phyloP scores from a whole-genome alignment of 2,797 vertebrate species.

The Crax fasciolata region DNA sequence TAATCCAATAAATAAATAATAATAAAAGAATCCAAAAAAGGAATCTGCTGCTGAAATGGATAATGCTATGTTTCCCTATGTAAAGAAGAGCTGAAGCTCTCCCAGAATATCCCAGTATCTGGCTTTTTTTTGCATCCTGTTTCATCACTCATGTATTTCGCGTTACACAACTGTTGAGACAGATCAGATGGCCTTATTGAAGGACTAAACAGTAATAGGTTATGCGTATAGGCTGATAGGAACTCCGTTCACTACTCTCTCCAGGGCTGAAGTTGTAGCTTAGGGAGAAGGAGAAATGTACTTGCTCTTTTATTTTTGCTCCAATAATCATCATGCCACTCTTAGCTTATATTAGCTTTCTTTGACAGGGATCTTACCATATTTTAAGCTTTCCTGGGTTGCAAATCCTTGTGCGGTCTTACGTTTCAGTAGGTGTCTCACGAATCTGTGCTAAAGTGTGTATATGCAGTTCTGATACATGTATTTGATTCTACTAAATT shows the following conservation, averaged over 20 bases:
- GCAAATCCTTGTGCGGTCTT: not conserved
- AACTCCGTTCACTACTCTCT: not conserved
- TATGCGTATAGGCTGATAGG: not conserved
- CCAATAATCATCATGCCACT: accelerated
- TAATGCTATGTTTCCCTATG: not conserved
- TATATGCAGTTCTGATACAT: accelerated
- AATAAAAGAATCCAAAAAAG: not conserved
- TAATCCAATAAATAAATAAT: not conserved
- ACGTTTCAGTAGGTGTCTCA: not conserved
- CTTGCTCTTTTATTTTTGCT: not conserved
- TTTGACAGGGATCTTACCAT: not conserved
- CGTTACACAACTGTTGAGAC: not conserved
- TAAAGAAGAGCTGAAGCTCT: not conserved
- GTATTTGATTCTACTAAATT: not conserved
- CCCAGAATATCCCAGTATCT: not conserved
- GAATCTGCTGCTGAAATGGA: not conserved
- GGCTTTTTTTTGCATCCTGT: not conserved
- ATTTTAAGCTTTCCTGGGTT: not conserved
- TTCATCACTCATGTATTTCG: not conserved
- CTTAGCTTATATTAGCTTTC: not conserved
- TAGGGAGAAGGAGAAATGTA: not conserved
- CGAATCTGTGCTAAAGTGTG: accelerated
- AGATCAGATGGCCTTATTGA: not conserved
- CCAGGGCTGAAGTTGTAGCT: not conserved
- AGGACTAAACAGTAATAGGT: not conserved